Evolutionary conservation across 2,797 vertebrate species (phyloP), one percentile per base, ranked within the genome.

Genomic region (Mus spretus): DNA sequence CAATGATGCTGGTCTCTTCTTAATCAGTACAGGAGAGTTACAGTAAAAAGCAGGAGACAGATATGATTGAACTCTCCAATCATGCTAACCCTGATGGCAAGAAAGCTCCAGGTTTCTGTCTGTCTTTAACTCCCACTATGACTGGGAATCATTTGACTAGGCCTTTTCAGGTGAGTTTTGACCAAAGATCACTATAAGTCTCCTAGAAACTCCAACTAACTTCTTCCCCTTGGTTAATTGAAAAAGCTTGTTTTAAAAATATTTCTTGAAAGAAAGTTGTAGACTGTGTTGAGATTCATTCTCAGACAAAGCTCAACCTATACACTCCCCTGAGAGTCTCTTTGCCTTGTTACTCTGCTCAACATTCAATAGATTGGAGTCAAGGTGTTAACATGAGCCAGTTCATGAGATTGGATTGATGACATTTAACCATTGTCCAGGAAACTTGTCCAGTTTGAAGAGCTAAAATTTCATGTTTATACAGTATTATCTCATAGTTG

Each of bases 231-330:
- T 53, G 28, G 75, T 91, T 65, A 55, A 47, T 57, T 37, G n/a
- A 10, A 40, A 89, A 89, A 77, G 44, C 1, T 55, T 3, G 1
- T 59, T 91, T 96, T 82, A 61, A 85, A 90, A 74, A 37, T n/a
- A 67, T 89, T 93, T 47, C 75, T 89, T 94, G 78, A 92, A 93
- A 92, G 34, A 70, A 91, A 85, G 20, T 77, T 95, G 31, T 22
- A 75, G 53, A 53, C 20, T 17, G 1, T 85, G 80, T 93, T 37
- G 9, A 44, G 37, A 6, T 90, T 89, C 55, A 75, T 79, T 91
- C 10, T 37, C 81, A 93, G 55, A 84, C 72, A 84, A 67, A 2
- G 20, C 11, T 86, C 37, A 10, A 44, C 40, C 67, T 61, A 12
- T 65, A 84, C 40, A 34, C 20, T 82, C 22, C 55, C 67, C 78